Evolutionary conservation across 2,888 invertebrate genomes (phyloP), one percentile per base, ranked within the genome.

Genomic region (Cinara cedri): DNA sequence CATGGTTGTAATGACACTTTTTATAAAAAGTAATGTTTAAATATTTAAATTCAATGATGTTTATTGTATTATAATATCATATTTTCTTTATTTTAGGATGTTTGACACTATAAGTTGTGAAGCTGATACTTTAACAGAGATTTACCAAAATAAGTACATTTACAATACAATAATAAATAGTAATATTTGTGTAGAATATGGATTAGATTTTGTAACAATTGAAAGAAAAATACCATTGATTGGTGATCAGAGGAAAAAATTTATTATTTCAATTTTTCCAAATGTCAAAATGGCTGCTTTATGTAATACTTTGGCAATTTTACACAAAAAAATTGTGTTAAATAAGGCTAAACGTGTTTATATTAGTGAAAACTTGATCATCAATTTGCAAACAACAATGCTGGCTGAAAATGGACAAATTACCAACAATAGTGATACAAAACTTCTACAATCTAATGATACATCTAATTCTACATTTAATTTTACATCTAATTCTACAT

Each of bases 271-370:
- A 9, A 55, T 81, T 49, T 75, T 82, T 19, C 71, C 80, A 14
- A 57, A 19, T 14, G 90, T 90, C 84, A 92, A 92, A 85, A 86
- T 94, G 82, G 91, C 91, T 24, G 93, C 93, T 26, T 87, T 94
- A 82, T 95, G 94, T 86, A 93, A 94, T 86, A 88, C 91, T 51
- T 85, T 93, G 81, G 91, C 92, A 54, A 89, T 91, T 82, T 87
- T 89, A 82, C 90, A 91, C 83, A 89, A 89, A 83, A 90, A 90
- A 86, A 89, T 90, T 19, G 89, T 90, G 54, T 86, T 90, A 82
- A 92, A 92, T 84, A 87, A 78, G 10, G 70, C 78, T 1, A 78
- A 78, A 62, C 78, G 78, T 16, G 49, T 78, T 13, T 78, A 78
- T 21, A 89, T 1, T 68, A 81, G 74, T 66, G 81, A 81, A 34